Conservation (phyloP, 1,140 invertebrate genomes). For the Chironomus striatipennis region DNA sequence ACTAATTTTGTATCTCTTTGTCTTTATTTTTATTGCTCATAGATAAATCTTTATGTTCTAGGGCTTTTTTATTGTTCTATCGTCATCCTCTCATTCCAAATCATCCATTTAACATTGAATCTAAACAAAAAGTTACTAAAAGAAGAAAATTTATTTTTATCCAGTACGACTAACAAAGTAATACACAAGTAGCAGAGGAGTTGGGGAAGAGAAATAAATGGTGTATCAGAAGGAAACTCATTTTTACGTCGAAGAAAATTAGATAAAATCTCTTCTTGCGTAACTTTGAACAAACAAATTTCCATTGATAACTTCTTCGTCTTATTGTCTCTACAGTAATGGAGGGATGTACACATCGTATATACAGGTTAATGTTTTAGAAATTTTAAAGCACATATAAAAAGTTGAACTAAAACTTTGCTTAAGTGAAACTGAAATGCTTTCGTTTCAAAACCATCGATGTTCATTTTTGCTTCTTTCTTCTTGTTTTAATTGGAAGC, state of each 20-base stretch:
- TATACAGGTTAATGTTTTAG: background rate
- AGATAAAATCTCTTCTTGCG: conserved; percentile 12
- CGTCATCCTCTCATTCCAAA: background rate
- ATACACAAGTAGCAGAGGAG: too few relatives aligned
- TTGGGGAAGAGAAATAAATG: too few relatives aligned
- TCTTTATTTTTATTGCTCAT: background rate
- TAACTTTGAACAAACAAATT: conserved; percentile 14
- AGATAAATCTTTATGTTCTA: background rate
- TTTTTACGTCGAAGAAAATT: background rate
- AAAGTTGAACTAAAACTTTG: too few relatives aligned
- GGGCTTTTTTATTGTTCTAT: background rate
- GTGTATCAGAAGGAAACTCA: too few relatives aligned
- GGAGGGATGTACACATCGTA: background rate
- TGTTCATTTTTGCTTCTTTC: too few relatives aligned
- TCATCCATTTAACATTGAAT: background rate
- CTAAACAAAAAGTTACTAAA: background rate
- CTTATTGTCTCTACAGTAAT: background rate
- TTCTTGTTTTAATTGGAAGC: too few relatives aligned
- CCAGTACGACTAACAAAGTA: too few relatives aligned
- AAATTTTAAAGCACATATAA: too few relatives aligned
- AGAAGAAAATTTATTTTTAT: background rate
- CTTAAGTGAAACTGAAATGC: too few relatives aligned
- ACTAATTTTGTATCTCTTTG: background rate
- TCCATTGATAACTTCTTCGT: background rate
- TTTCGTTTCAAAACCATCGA: too few relatives aligned